Evolutionary conservation across 2,888 invertebrate species (phyloP).

Genomic region (Antheraea assamensis): DNA sequence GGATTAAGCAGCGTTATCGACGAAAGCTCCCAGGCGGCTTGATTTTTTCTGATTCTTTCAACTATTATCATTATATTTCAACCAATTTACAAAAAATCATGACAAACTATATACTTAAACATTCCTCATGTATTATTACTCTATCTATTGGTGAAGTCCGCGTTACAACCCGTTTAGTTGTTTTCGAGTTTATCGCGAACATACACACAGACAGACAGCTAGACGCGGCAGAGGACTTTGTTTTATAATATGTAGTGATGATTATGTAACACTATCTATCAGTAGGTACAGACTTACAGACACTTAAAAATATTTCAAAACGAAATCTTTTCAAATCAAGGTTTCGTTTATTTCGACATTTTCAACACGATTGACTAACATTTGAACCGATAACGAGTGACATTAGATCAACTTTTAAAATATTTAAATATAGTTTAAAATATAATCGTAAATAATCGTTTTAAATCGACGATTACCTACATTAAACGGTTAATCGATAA

Average conservation of each 20-base stretch:
- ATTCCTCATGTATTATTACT: too few relatives aligned
- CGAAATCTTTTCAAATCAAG: conserved; percentile 15
- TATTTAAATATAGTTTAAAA: background rate
- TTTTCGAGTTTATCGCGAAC: too few relatives aligned
- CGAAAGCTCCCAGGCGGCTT: too few relatives aligned
- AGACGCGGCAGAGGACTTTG: too few relatives aligned
- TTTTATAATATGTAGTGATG: background rate
- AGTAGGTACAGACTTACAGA: background rate
- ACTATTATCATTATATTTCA: too few relatives aligned
- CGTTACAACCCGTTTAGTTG: too few relatives aligned
- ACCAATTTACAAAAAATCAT: too few relatives aligned
- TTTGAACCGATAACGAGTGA: conserved; percentile 11
- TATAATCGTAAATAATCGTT: background rate
- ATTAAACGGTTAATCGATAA: background rate
- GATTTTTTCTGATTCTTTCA: too few relatives aligned
- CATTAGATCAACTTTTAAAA: conserved; percentile 4
- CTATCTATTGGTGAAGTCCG: too few relatives aligned
- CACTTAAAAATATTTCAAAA: conserved; percentile 5
- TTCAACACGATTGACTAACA: conserved; percentile 13
- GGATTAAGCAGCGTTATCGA: too few relatives aligned
- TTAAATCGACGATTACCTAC: background rate
- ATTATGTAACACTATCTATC: background rate
- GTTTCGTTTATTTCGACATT: conserved; percentile 9
- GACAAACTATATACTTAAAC: too few relatives aligned
- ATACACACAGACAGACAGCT: too few relatives aligned